phyloP scores from a whole-genome alignment of 2,797 vertebrate species.

The Glossophaga mutica region DNA sequence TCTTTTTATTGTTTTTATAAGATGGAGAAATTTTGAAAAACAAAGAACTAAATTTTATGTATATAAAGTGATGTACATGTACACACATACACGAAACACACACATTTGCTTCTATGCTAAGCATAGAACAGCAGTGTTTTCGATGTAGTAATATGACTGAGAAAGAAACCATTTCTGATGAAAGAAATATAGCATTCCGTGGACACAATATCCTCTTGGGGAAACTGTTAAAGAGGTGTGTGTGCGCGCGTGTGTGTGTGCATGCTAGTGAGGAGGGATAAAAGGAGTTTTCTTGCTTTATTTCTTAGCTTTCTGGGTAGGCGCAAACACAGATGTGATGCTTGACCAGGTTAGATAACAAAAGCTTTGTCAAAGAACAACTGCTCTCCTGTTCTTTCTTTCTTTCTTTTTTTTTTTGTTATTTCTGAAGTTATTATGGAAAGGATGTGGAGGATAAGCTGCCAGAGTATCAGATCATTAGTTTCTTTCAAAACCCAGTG shows the following conservation, averaged over 20 bases:
- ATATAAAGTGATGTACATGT: neutral
- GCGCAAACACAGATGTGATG: neutral
- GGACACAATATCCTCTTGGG: neutral
- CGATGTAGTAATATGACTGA: neutral
- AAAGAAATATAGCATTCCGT: neutral
- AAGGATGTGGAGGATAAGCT: neutral
- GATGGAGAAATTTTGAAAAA: neutral
- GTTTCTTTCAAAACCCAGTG: neutral
- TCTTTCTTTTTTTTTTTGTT: neutral
- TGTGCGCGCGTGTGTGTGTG: neutral
- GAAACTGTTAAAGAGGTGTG: neutral
- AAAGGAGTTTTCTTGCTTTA: neutral
- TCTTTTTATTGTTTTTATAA: neutral
- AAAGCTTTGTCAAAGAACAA: slow-evolving; percentile 15
- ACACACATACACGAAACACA: neutral
- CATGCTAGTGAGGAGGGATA: accelerated
- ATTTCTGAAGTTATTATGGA: neutral
- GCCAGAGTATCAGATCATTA: neutral
- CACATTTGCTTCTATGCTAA: neutral
- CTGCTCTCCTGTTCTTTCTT: neutral
- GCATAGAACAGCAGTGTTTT: neutral
- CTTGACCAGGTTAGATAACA: neutral
- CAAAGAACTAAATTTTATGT: neutral
- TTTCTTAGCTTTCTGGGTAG: neutral
- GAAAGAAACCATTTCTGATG: neutral